Evolutionary conservation across 2,797 vertebrate species (phyloP).

Genomic region (Bryconaethiops microstoma): DNA sequence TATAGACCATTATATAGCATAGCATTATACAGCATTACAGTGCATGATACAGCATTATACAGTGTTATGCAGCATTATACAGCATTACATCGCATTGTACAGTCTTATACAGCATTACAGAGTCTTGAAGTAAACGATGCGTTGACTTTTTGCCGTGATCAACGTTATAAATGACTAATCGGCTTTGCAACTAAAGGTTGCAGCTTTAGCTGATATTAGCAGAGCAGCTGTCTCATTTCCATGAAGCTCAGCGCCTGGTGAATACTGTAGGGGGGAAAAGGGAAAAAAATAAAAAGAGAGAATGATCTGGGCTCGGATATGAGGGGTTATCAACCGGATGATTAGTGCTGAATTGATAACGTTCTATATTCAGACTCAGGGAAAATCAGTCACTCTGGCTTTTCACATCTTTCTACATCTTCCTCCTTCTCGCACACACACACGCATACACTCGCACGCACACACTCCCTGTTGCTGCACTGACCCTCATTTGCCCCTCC

Average conservation of each 20-base stretch:
- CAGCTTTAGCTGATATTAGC: neutral
- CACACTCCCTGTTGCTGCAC: conserved; percentile 20
- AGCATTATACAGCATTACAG: too few relatives aligned
- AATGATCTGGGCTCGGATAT: conserved; percentile 40
- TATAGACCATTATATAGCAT: too few relatives aligned
- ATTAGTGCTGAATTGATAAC: conserved; percentile 70
- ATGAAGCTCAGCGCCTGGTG: conserved; percentile 35
- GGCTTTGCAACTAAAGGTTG: neutral
- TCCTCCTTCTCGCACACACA: conserved; percentile 36
- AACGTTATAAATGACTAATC: neutral
- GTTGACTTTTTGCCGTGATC: neutral
- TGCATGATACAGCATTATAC: too few relatives aligned
- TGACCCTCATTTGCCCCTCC: conserved; percentile 46
- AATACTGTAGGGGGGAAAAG: neutral
- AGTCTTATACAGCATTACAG: too few relatives aligned
- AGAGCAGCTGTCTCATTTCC: conserved; percentile 16
- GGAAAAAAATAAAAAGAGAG: neutral
- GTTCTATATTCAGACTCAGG: conserved; percentile 68
- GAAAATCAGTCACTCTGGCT: conserved; percentile 41
- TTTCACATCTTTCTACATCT: conserved; percentile 15
- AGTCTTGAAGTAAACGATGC: neutral
- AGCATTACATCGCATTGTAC: too few relatives aligned
- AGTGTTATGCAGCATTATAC: too few relatives aligned
- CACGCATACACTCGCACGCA: conserved; percentile 22
- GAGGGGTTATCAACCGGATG: conserved; percentile 37